Evolutionary conservation across 2,888 invertebrate species (phyloP).

Genomic region (Microctonus aethiopoides): DNA sequence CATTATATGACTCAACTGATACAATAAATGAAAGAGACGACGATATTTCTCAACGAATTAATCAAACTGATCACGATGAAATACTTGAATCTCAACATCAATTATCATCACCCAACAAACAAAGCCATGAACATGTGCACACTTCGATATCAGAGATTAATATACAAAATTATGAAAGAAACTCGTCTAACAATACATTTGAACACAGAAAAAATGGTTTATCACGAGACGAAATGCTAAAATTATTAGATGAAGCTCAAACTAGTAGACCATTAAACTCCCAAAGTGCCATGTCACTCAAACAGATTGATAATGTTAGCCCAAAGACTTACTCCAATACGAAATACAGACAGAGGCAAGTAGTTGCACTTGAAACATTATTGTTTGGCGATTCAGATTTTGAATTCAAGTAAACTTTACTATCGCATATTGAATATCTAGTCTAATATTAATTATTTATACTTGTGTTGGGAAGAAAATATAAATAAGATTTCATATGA

Average conservation of each 20-base stretch:
- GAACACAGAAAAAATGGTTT: slow-evolving; percentile 34
- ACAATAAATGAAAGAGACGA: background rate
- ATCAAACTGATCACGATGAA: background rate
- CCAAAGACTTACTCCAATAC: slow-evolving; percentile 29
- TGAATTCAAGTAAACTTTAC: slow-evolving; percentile 48
- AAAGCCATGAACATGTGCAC: background rate
- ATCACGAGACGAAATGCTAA: slow-evolving; percentile 59
- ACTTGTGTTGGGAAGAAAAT: background rate
- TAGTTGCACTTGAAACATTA: slow-evolving; percentile 60
- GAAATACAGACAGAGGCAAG: slow-evolving; percentile 57
- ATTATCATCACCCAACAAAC: background rate
- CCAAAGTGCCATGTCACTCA: slow-evolving; percentile 44
- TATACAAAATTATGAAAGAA: background rate
- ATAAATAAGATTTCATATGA: background rate
- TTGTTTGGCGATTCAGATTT: slow-evolving; percentile 58
- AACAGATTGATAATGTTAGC: slow-evolving; percentile 33
- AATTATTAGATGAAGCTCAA: slow-evolving; percentile 61
- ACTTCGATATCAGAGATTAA: background rate
- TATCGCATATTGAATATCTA: background rate
- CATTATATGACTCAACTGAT: background rate
- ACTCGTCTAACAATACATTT: background rate
- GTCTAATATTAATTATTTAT: background rate
- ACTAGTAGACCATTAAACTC: slow-evolving; percentile 55
- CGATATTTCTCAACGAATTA: background rate
- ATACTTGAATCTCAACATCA: background rate